Evolutionary conservation across 2,113 vertebrate genomes (phyloP).

Genomic region (Alethe castanea): DNA sequence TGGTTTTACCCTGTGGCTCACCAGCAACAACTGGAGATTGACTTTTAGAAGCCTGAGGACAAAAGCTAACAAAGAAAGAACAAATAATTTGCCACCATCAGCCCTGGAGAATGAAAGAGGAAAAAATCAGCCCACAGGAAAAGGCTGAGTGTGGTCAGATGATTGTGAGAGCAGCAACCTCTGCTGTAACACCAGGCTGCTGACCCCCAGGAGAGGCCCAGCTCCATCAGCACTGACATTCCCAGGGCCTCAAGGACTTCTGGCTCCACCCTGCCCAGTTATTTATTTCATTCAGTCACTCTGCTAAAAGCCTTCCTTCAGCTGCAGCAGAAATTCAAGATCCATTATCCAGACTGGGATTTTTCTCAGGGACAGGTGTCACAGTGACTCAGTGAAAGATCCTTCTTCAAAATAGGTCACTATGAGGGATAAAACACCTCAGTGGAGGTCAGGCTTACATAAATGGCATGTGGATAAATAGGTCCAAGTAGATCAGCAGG

Average conservation of each 20-base stretch:
- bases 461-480: neutral
- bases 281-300: neutral
- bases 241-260: neutral
- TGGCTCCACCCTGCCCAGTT: neutral
- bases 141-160: neutral
- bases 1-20: neutral
- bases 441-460: neutral
- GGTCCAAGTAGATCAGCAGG: neutral
- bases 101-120: neutral
- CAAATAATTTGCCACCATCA: neutral
- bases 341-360: neutral
- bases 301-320: neutral
- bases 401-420: constrained; percentile 11
- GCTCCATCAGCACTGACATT: neutral
- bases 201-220: neutral
- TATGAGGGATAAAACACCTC: neutral
- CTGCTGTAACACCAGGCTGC: neutral
- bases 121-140: neutral
- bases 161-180: neutral
- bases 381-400: neutral
- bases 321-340: neutral
- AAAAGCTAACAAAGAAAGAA: neutral
- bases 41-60: neutral
- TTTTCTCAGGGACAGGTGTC: neutral
- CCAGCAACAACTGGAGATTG: neutral